A percentile compares a stretch with the other conserved stretches of the same genome.
phyloP scores from a whole-genome alignment of 2,113 vertebrate species.

The Hiodon tergisus region DNA sequence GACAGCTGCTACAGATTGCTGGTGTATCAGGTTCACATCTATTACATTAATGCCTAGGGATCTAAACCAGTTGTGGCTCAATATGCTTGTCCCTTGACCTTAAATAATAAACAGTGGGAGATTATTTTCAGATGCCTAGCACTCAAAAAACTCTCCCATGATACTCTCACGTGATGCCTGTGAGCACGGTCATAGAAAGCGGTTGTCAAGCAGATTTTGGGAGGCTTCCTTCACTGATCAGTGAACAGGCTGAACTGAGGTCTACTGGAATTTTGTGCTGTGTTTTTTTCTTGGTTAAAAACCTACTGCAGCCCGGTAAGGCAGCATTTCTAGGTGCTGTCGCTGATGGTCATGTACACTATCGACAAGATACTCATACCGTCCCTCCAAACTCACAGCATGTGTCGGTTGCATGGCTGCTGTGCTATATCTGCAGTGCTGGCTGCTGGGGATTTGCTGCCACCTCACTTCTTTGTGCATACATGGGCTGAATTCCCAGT shows the following conservation, averaged over 20 bases:
- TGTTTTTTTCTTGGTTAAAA: not conserved
- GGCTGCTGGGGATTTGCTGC: not conserved
- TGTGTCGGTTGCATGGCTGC: not conserved
- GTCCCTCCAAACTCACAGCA: not conserved
- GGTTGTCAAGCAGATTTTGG: not conserved
- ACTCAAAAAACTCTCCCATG: not conserved
- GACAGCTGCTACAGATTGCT: not conserved
- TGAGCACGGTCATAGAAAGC: constrained; percentile 1
- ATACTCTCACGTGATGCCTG: not conserved
- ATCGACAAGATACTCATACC: not conserved
- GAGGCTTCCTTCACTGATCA: constrained; percentile 14
- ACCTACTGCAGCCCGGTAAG: constrained; percentile 5
- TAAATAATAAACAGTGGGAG: not conserved
- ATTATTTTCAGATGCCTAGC: not conserved
- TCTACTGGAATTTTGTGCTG: constrained; percentile 2
- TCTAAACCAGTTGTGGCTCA: constrained; percentile 5
- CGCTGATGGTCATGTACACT: not conserved
- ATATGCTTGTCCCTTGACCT: not conserved
- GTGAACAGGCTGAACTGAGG: not conserved
- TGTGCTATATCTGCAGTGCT: not conserved
- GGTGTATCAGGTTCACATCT: not conserved
- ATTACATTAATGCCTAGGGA: not conserved
- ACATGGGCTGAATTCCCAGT: not conserved
- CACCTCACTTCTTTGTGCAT: not conserved
- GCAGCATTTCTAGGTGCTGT: not conserved